Conservation (phyloP, 2,888 invertebrate genomes). For the Plagodis dolabraria region DNA sequence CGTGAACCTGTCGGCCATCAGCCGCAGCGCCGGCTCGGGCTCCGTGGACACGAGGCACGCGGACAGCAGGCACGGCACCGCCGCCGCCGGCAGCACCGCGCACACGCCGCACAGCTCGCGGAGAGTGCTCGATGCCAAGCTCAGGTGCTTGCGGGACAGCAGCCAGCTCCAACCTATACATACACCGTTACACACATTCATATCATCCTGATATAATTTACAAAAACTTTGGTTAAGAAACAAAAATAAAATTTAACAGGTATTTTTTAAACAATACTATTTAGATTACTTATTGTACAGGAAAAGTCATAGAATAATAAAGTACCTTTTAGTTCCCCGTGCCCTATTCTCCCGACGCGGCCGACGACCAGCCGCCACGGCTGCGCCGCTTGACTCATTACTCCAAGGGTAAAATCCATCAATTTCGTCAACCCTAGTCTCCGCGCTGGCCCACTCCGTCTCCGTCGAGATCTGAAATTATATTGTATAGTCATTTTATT, state of each 20-base stretch:
- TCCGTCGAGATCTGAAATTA: conserved; percentile 85
- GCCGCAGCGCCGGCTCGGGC: conserved; percentile 93
- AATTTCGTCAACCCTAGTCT: conserved; percentile 95
- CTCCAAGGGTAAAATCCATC: conserved; percentile 98
- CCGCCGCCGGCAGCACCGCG: conserved; percentile 90
- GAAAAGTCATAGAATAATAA: background rate
- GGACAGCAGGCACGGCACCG: conserved; percentile 96
- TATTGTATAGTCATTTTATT: background rate
- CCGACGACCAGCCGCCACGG: conserved; percentile 99
- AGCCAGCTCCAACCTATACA: conserved; percentile 96
- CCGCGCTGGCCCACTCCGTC: conserved; percentile 95
- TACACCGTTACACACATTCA: too few species aligned
- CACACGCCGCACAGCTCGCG: conserved; percentile 97
- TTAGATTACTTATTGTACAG: too few species aligned
- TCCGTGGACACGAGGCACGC: conserved; percentile 99
- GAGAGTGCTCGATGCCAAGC: conserved; percentile 93
- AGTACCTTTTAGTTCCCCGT: conserved; percentile 96
- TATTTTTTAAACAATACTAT: too few species aligned
- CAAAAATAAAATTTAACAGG: too few species aligned
- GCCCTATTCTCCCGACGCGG: conserved; percentile 97
- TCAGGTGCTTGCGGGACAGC: conserved; percentile 94
- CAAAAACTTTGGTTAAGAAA: too few species aligned
- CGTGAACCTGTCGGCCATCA: conserved; percentile 97
- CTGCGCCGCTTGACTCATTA: conserved; percentile 96
- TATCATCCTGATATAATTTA: too few species aligned